Conservation (phyloP, 1,140 invertebrate species). For the Glomeris maerens region DNA sequence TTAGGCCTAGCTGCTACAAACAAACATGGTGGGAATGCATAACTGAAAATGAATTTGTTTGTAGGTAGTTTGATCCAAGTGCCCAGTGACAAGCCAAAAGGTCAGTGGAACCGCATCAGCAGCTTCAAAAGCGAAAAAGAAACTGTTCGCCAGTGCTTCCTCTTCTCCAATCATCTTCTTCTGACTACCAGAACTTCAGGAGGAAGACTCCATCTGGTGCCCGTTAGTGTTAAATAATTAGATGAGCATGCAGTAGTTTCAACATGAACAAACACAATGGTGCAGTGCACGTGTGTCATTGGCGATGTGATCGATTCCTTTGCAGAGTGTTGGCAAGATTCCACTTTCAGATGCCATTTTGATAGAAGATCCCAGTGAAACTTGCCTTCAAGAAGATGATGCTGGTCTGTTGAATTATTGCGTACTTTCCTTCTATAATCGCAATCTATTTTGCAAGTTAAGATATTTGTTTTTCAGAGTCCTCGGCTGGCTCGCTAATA, state of each 20-base stretch:
- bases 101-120: conserved; percentile 40
- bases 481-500: conserved; percentile 44
- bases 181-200: conserved; percentile 64
- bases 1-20: conserved; percentile 5
- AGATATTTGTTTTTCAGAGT: conserved; percentile 29
- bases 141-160: conserved; percentile 59
- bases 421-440: not conserved
- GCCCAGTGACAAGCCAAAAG: conserved; percentile 44
- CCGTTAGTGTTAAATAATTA: conserved; percentile 30
- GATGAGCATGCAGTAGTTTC: not conserved
- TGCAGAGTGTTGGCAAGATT: conserved; percentile 56
- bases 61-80: conserved; percentile 54
- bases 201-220: conserved; percentile 68
- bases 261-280: not conserved
- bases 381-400: conserved; percentile 38
- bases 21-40: conserved; percentile 10
- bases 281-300: not conserved
- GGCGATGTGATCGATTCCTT: conserved; percentile 14
- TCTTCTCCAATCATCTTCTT: conserved; percentile 77
- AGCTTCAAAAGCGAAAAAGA: conserved; percentile 57
- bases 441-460: not conserved
- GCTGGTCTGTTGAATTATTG: conserved; percentile 19
- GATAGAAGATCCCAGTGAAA: conserved; percentile 51
- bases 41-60: conserved; percentile 19
- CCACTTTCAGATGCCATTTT: conserved; percentile 67